Conservation (phyloP, 2,888 invertebrate genomes). For the Hoplodrina blanda region DNA sequence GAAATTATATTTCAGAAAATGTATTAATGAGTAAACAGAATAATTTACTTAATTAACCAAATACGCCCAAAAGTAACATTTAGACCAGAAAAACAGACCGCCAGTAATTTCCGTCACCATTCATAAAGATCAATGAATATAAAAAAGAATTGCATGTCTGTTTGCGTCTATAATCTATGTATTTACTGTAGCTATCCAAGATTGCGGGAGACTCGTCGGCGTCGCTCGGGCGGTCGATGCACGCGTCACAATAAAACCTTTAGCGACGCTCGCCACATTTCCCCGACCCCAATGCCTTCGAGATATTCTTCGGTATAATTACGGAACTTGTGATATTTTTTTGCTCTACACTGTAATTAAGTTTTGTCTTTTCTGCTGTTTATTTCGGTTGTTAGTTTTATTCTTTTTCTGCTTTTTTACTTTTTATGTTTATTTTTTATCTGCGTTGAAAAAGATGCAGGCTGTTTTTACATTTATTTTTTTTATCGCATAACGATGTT, state of each 20-base stretch:
- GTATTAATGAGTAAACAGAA: background rate
- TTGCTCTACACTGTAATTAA: constrained; percentile 22
- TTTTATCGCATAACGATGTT: constrained; percentile 6
- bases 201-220: constrained; percentile 85
- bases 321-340: constrained; percentile 40
- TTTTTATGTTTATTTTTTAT: background rate
- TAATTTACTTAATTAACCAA: background rate
- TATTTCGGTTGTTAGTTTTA: background rate
- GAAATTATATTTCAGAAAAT: background rate
- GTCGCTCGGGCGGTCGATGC: constrained; percentile 84
- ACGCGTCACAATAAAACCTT: constrained; percentile 73
- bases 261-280: constrained; percentile 59
- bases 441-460: background rate
- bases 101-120: background rate
- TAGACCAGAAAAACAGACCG: constrained; percentile 1
- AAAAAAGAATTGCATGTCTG: constrained; percentile 69
- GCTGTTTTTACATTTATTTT: background rate
- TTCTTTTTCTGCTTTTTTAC: background rate
- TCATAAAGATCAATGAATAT: constrained; percentile 47
- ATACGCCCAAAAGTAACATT: background rate
- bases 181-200: constrained; percentile 80
- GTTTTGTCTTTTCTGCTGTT: constrained; percentile 12
- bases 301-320: constrained; percentile 60
- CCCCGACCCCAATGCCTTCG: constrained; percentile 48
- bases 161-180: constrained; percentile 72